Base-by-base conservation (phyloP, 2,797 vertebrate species). In the Tarsius wallacei region DNA sequence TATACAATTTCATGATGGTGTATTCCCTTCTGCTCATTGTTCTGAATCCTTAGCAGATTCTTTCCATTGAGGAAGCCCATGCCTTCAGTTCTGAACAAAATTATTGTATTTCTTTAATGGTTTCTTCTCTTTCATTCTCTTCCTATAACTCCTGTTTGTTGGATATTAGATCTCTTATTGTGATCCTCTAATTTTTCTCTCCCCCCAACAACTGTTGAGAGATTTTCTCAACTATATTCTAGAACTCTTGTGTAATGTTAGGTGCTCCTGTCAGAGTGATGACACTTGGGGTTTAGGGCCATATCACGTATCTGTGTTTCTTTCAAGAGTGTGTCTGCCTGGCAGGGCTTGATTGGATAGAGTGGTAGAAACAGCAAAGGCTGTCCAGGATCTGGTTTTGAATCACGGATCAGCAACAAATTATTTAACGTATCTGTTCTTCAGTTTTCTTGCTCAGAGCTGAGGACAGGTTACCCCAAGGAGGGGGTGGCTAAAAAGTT, bases 401-500 rank as follows among this genome's bases (percentile, higher is more conserved):
- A 83, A 47, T 64, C 8, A 28, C 26, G 68, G 42, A 53, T n/a
- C 9, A n/a, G 33, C 70, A 83, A 71, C 7, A 64, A 17, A 68
- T 86, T 15, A 19, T 87, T 94, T 90, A 86, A 91, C 42, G 49
- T 93, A 47, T 91, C 13, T 47, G 36, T 77, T 92, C 15, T 88
- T 91, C 19, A 61, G 76, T 71, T 81, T 93, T 90, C 51, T 97
- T 73, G 57, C 66, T 87, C 14, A 33, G 61, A 80, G 74, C 31
- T 61, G 53, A 96, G 28, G 16, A 47, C 5, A 6, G 8, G 15
- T 70, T 13, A 19, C 1, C 1, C 5, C 4, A 7, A 16, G 36
- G 22, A 53, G 42, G 68, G 0, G 1, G 81, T 36, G 42, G 8
- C 24, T 42, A 15, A 70, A 71, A 55, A 71, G 26, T 33, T n/a